phyloP scores from a whole-genome alignment of 2,113 vertebrate genomes.

The Myotis lucifugus region DNA sequence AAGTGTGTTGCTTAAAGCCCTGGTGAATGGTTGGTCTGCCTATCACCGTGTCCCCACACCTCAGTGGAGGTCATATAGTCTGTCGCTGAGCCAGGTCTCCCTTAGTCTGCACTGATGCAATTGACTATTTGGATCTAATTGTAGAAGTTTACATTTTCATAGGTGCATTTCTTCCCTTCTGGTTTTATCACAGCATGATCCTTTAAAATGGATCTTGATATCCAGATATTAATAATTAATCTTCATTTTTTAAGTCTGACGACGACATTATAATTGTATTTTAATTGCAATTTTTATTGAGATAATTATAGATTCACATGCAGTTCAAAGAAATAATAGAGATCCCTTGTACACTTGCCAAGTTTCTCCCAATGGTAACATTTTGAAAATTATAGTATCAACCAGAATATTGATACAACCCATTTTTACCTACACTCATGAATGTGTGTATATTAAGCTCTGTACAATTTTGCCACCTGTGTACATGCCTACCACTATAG shows the following conservation, averaged over 20 bases:
- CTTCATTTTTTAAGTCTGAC: background rate
- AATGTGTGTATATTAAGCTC: background rate
- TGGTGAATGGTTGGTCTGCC: background rate
- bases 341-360: background rate
- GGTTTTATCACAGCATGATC: background rate
- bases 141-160: background rate
- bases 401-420: background rate
- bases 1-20: background rate
- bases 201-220: conserved; percentile 20
- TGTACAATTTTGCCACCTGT: background rate
- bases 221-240: background rate
- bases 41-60: background rate
- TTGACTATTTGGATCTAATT: background rate
- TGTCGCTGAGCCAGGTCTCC: background rate
- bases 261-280: background rate
- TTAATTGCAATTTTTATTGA: background rate
- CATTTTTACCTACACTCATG: background rate
- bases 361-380: background rate
- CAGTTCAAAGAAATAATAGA: conserved; percentile 28
- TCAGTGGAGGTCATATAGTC: background rate
- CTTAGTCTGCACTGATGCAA: background rate
- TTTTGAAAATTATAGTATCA: background rate
- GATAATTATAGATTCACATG: background rate
- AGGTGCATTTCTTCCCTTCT: background rate
- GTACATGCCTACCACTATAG: background rate